Base-by-base conservation (phyloP, 2,888 invertebrate species). In the Ashinkailepas kermadecensis region DNA sequence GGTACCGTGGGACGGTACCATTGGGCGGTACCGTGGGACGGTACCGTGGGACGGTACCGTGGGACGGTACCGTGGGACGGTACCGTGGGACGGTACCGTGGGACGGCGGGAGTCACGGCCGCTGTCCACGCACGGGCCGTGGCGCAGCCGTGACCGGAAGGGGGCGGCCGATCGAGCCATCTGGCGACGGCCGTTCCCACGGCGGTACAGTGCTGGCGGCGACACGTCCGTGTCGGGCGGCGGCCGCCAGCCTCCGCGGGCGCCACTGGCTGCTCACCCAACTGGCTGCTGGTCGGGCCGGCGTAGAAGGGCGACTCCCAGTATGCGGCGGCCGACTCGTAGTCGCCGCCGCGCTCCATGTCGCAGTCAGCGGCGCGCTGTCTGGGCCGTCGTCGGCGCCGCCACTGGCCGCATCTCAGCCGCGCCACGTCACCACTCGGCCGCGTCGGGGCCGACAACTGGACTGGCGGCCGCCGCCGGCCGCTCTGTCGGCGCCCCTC, bases 271-370 rank as follows among this genome's bases (percentile, higher is more conserved):
- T n/a, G n/a, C n/a, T 70, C 70, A 70, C 70, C 70, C 12, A 13
- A 0, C 70, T 70, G 70, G 39, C 70, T 39, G 39, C 8, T 3
- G 13, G 23, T 39, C 54, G 74, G 74, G 54, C 18, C 54, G 54
- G 74, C 23, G 54, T 74, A 74, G 54, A 74, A 54, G 18, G 74
- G 74, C 39, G 74, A 54, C 74, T 74, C 74, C 74, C 74, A 74
- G 74, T 74, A 74, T 54, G 74, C 74, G 74, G 54, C 74, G 18
- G 13, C 39, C 18, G 74, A 54, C 54, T 54, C 54, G 74, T 74
- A 74, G 18, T 74, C 74, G 74, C 54, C 74, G 74, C 74, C 54
- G 13, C 74, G 74, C 54, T 74, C 74, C 74, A 74, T 74, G 74
- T 39, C 70, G 39, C 18, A 12, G 54, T 74, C 74, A 67, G 39